These are phyloP conservation scores for Enteromius viviparus DNA, from an alignment of 2,797 vertebrate genomes.

Conservation along the genomic window DNA sequence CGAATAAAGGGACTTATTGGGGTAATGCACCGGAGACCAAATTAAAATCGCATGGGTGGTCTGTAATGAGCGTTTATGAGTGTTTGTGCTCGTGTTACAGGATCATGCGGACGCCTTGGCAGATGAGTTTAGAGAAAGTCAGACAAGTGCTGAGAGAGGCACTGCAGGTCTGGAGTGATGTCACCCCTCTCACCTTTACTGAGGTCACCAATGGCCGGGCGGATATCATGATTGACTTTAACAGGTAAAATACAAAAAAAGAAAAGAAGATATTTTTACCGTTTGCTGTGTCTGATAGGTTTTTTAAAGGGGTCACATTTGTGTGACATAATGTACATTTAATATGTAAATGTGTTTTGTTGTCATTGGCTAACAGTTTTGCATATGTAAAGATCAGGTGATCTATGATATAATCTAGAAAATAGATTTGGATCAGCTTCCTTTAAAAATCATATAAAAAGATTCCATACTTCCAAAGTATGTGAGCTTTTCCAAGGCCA, in stretches of 20 bases:
- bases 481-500: too few relatives aligned
- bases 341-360: background rate
- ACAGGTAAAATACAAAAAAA: constrained; percentile 75
- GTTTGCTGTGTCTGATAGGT: background rate
- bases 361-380: background rate
- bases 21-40: constrained; percentile 11
- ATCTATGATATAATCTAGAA: too few relatives aligned
- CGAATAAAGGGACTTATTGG: constrained; percentile 18
- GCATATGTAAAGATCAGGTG: background rate
- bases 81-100: constrained; percentile 42
- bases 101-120: constrained; percentile 89
- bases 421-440: too few relatives aligned
- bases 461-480: too few relatives aligned
- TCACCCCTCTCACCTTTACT: constrained; percentile 90
- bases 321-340: background rate
- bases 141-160: constrained; percentile 84
- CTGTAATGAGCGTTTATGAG: constrained; percentile 49
- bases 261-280: background rate
- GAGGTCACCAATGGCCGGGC: constrained; percentile 84
- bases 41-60: constrained; percentile 39
- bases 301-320: background rate
- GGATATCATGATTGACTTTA: constrained; percentile 93
- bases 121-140: constrained; percentile 85
- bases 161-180: constrained; percentile 88
- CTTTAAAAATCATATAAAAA: too few relatives aligned